Evolutionary conservation across 2,888 invertebrate species (phyloP), one percentile per base, ranked within the genome.

Genomic region (Drosophila trichaetosa): DNA sequence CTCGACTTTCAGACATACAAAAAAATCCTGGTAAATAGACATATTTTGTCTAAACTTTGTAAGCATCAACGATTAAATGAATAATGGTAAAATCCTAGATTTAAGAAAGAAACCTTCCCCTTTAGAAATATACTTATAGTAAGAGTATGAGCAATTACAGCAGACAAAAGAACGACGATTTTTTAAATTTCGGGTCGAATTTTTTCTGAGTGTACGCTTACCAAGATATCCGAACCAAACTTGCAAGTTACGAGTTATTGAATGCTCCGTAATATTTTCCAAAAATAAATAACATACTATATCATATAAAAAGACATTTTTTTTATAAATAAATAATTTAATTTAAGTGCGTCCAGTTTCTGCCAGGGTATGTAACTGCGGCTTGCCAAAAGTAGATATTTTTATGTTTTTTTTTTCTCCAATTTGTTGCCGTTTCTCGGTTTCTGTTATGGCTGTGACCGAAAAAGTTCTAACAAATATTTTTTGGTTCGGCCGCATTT

Each of bases 391-490:
- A 11, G 11, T 11, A 6, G 21, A 0, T 8, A 38, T 29, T 51
- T 21, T 21, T 10, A 13, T 13, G 8, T 10, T 4, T 31, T 29
- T 11, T 27, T 27, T 13, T 27, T n/a, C n/a, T 21, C 31, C 24
- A 54, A 33, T 67, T 69, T 77, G 59, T 69, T 64, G 76, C 68
- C 49, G 53, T 51, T 73, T 57, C 51, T 64, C 18, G 51, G 52
- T 33, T 46, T 46, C 54, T 51, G 33, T 46, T 59, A 51, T 65
- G 69, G 29, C 62, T 73, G 61, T 78, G 72, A 48, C 59, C 67
- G 56, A 58, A 46, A 53, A 69, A 69, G 70, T 81, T 87, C 70
- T 76, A 71, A 71, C 73, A 72, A 70, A 73, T 83, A 52, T 68
- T 58, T 70, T 61, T 59, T 27, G 63, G 34, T 59, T 70, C 64